Evolutionary conservation across 2,888 invertebrate genomes (phyloP).

Genomic region (Petrolisthes cinctipes): DNA sequence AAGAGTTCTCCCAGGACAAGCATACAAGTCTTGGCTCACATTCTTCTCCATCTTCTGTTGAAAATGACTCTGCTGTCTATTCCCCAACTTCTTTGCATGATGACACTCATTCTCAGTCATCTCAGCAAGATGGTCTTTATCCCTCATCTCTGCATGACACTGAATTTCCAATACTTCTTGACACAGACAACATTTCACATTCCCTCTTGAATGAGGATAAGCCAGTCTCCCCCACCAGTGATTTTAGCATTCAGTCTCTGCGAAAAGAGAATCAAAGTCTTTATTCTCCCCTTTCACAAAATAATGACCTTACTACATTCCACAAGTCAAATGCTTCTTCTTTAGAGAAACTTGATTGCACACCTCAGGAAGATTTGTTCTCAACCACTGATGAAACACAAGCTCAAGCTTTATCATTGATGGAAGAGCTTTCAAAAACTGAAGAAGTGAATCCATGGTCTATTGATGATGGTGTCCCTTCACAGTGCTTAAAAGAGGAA

Average conservation of each 20-base stretch:
- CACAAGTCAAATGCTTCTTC: not conserved
- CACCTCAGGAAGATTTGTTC: not conserved
- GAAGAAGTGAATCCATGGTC: not conserved
- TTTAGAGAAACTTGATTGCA: not conserved
- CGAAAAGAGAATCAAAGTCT: not conserved
- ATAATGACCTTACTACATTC: not conserved
- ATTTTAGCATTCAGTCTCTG: slow-evolving; percentile 7
- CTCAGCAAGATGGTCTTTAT: slow-evolving; percentile 29
- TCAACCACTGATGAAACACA: not conserved
- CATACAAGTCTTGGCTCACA: slow-evolving; percentile 20
- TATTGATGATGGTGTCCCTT: too few relatives aligned
- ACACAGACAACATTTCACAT: not conserved
- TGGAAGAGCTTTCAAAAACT: slow-evolving; percentile 5
- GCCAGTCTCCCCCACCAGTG: slow-evolving; percentile 21
- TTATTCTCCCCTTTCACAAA: slow-evolving; percentile 19
- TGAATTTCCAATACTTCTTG: not conserved
- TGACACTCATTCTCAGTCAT: slow-evolving; percentile 24
- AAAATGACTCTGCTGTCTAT: slow-evolving; percentile 39
- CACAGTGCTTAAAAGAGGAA: too few relatives aligned
- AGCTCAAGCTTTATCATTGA: not conserved
- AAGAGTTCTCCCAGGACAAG: not conserved
- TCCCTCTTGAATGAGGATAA: slow-evolving; percentile 13
- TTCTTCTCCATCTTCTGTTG: slow-evolving; percentile 19
- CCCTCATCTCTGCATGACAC: not conserved
- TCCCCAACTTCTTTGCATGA: slow-evolving; percentile 29